Conservation (phyloP, 2,113 vertebrate species). For the Muntiacus reevesi region DNA sequence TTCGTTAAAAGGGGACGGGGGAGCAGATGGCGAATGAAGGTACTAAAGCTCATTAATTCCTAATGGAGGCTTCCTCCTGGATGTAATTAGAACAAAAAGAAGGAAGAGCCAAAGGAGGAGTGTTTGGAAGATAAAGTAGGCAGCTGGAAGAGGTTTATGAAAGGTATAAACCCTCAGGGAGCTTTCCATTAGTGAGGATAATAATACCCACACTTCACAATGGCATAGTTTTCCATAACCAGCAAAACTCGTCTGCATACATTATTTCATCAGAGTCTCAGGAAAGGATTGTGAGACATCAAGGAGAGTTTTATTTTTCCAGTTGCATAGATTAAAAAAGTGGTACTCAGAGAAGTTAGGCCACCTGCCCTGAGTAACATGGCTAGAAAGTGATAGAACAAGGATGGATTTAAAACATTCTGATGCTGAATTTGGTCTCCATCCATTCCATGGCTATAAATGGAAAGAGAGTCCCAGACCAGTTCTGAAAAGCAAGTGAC, state of each 20-base stretch:
- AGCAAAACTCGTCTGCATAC: not conserved
- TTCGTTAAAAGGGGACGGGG: slow-evolving; percentile 45
- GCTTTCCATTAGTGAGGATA: slow-evolving; percentile 49
- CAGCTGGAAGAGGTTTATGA: slow-evolving; percentile 62
- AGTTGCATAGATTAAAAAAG: not conserved
- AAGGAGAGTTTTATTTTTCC: not conserved
- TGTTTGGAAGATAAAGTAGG: slow-evolving; percentile 48
- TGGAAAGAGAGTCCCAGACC: not conserved
- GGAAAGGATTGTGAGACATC: not conserved
- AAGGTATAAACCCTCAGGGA: slow-evolving; percentile 69
- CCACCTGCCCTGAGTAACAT: not conserved
- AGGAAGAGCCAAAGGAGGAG: slow-evolving; percentile 57
- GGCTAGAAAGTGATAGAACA: not conserved
- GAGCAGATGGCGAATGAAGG: slow-evolving; percentile 74
- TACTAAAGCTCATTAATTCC: slow-evolving; percentile 71
- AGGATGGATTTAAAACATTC: not conserved
- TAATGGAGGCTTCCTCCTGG: slow-evolving; percentile 69
- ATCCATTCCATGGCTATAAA: not conserved
- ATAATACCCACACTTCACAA: slow-evolving; percentile 22
- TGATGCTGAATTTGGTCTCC: not conserved
- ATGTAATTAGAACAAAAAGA: slow-evolving; percentile 70
- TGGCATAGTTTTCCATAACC: not conserved
- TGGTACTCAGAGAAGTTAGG: not conserved
- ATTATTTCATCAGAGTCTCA: not conserved
- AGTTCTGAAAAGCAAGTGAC: not conserved